These are phyloP conservation scores for Trichopria drosophilae DNA, from an alignment of 2,888 invertebrate genomes.

Conservation along the genomic window DNA sequence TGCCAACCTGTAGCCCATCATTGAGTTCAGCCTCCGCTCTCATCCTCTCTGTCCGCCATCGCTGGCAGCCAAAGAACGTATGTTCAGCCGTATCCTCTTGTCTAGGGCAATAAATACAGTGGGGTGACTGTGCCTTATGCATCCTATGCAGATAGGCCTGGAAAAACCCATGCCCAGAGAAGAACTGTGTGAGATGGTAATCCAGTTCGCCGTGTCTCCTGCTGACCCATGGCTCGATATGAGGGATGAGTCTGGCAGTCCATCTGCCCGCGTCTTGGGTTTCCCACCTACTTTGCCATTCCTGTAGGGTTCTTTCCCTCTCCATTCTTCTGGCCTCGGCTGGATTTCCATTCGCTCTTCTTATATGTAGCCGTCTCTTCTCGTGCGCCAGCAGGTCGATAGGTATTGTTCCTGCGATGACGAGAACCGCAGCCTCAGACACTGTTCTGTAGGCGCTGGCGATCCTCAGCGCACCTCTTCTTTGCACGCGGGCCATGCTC, in stretches of 20 bases:
- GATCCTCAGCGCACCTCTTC: slow-evolving; percentile 19
- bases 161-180: slow-evolving; percentile 31
- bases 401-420: background rate
- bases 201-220: slow-evolving; percentile 27
- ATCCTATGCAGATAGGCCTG: slow-evolving; percentile 18
- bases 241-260: slow-evolving; percentile 24
- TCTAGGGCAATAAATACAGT: background rate
- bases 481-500: slow-evolving; percentile 12
- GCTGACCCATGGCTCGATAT: slow-evolving; percentile 19
- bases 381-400: slow-evolving; percentile 16
- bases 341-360: background rate
- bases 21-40: too few relatives aligned
- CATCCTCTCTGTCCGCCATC: background rate
- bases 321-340: too few relatives aligned
- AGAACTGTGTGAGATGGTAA: slow-evolving; percentile 28
- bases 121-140: too few relatives aligned
- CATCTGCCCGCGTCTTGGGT: slow-evolving; percentile 14
- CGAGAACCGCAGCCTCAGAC: background rate
- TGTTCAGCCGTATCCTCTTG: slow-evolving; percentile 1
- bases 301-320: too few relatives aligned
- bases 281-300: slow-evolving; percentile 32
- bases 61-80: slow-evolving; percentile 10
- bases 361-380: slow-evolving; percentile 14
- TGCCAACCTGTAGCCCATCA: background rate
- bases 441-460: slow-evolving; percentile 13